phyloP scores from a whole-genome alignment of 2,888 invertebrate species.

The Diogma glabrata region DNA sequence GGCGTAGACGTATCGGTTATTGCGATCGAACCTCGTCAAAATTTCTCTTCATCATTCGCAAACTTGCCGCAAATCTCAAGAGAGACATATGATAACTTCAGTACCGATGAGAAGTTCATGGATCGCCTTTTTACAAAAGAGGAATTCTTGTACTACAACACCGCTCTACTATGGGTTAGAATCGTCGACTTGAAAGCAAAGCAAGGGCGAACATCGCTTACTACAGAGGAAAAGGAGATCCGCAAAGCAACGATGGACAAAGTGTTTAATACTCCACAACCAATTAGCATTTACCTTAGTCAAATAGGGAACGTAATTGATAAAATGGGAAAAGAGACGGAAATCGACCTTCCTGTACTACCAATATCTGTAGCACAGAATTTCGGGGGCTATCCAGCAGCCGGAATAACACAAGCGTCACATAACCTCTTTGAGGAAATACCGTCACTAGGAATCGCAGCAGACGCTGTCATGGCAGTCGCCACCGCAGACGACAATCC shows the following conservation, averaged over 20 bases:
- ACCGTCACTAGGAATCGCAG: slow-evolving; percentile 25
- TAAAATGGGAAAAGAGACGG: slow-evolving; percentile 25
- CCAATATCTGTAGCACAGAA: slow-evolving; percentile 22
- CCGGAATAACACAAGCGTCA: slow-evolving; percentile 19
- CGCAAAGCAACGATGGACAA: not conserved
- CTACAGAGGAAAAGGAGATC: not conserved
- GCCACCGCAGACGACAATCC: too few relatives aligned
- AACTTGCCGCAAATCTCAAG: not conserved
- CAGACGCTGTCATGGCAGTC: slow-evolving; percentile 27
- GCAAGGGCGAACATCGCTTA: not conserved
- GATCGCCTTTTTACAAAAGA: not conserved
- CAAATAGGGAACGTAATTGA: slow-evolving; percentile 17
- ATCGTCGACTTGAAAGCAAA: not conserved
- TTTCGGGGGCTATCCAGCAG: slow-evolving; percentile 25
- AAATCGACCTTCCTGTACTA: slow-evolving; percentile 20
- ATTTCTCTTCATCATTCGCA: not conserved
- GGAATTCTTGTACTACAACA: not conserved
- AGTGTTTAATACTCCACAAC: too few relatives aligned
- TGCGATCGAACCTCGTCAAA: not conserved
- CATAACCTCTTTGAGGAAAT: slow-evolving; percentile 27
- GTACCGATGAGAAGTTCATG: not conserved
- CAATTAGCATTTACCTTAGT: too few relatives aligned
- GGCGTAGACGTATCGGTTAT: not conserved
- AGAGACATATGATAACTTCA: not conserved
- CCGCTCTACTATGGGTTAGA: not conserved